A percentile compares a stretch with the other conserved stretches of the same genome.
phyloP scores from a whole-genome alignment of 37 sponge, comb jelly and placozoan genomes.

The Aphrocallistes beatrix region DNA sequence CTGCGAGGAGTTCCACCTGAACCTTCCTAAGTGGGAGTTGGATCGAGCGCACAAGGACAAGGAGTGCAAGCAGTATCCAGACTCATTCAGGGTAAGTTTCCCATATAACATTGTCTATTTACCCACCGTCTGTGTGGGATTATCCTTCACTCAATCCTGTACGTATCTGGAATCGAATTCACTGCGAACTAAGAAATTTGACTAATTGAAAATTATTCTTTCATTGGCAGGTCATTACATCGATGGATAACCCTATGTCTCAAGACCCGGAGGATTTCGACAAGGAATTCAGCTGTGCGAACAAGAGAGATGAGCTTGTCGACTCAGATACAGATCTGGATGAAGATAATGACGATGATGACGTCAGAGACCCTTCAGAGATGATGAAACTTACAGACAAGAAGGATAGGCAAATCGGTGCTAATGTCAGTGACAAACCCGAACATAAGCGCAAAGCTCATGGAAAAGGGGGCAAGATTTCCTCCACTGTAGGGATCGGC shows the following conservation, averaged over 20 bases:
- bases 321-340: neutral
- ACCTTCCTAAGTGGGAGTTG: slow-evolving; percentile 52
- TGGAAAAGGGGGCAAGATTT: too few species aligned
- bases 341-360: neutral
- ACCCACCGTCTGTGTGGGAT: neutral
- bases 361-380: neutral
- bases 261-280: neutral
- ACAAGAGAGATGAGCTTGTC: neutral
- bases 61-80: neutral
- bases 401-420: too few species aligned
- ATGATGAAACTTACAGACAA: neutral
- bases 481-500: too few species aligned
- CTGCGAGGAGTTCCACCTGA: slow-evolving; percentile 10
- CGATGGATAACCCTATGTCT: neutral
- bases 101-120: too few species aligned
- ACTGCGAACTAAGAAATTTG: too few species aligned
- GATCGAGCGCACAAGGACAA: slow-evolving; percentile 93
- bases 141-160: neutral
- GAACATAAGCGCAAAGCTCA: too few species aligned
- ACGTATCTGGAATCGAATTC: neutral
- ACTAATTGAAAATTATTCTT: neutral
- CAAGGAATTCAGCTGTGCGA: neutral
- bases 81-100: neutral
- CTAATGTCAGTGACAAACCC: too few species aligned
- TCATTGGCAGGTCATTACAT: neutral